Evolutionary conservation across 1,140 invertebrate species (phyloP).

Genomic region (Drosophila chauvacae): DNA sequence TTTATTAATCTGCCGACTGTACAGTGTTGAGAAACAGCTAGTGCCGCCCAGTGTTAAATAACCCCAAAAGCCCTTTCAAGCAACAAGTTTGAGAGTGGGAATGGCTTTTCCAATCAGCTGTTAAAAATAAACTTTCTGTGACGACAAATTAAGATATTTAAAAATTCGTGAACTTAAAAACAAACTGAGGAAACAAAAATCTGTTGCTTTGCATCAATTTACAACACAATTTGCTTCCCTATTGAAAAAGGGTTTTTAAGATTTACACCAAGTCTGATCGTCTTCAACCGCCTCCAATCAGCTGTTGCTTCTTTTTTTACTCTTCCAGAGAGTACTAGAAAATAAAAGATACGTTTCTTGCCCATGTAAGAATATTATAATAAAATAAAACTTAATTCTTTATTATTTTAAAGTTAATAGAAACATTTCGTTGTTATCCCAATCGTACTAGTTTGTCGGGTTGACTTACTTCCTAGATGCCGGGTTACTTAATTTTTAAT

Average conservation of each 20-base stretch:
- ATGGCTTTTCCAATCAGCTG: background rate
- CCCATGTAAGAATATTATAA: too few species aligned
- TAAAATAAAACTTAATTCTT: too few species aligned
- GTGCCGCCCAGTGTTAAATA: background rate
- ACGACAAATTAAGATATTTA: too few species aligned
- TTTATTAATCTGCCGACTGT: slow-evolving; percentile 3
- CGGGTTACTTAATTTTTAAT: too few species aligned
- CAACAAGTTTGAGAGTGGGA: slow-evolving; percentile 10
- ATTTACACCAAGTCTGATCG: slow-evolving; percentile 9
- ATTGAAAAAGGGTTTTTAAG: background rate
- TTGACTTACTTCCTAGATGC: too few species aligned
- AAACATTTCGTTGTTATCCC: too few species aligned
- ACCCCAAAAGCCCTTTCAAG: background rate
- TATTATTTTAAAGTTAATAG: too few species aligned
- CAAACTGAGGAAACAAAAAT: background rate
- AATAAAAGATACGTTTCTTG: background rate
- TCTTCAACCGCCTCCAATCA: slow-evolving; percentile 12
- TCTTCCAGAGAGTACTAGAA: background rate
- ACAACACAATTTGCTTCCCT: too few species aligned
- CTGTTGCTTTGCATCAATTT: background rate
- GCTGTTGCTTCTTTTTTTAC: slow-evolving; percentile 31
- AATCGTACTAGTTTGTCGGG: too few species aligned
- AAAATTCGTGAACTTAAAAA: background rate
- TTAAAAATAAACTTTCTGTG: background rate
- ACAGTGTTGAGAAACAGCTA: slow-evolving; percentile 20